These are phyloP conservation scores for Penelope pileata DNA, from an alignment of 2,113 vertebrate species.

Conservation along the genomic window DNA sequence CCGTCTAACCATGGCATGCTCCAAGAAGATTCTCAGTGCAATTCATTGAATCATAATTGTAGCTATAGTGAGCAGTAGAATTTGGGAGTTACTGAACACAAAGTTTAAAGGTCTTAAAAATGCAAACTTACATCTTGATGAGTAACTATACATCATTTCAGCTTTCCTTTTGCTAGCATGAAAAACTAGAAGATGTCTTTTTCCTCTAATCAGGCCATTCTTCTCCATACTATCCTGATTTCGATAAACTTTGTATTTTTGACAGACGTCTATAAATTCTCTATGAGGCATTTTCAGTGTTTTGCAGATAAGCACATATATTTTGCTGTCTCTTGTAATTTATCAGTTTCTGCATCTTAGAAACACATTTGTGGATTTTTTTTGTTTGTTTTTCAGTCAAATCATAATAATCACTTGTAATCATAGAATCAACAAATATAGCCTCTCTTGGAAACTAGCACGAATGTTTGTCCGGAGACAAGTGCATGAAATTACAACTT, in stretches of 20 bases:
- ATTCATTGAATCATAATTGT: neutral
- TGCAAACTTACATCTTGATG: neutral
- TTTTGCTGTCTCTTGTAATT: neutral
- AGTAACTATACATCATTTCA: neutral
- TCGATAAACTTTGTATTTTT: neutral
- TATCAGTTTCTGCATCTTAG: neutral
- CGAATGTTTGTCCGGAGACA: too few species aligned
- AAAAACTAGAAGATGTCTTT: neutral
- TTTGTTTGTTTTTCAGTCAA: neutral
- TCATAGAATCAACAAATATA: neutral
- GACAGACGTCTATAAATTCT: neutral
- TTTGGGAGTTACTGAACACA: neutral
- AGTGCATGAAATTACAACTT: neutral
- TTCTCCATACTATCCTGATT: neutral
- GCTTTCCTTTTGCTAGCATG: neutral
- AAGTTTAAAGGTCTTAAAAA: neutral
- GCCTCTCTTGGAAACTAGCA: neutral
- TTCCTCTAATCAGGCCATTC: neutral
- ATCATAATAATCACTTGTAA: neutral
- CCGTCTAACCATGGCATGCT: neutral
- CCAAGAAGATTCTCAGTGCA: neutral
- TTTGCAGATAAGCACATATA: neutral
- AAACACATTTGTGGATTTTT: neutral
- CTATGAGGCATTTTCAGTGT: neutral
- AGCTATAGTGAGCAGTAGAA: neutral